These are phyloP conservation scores for Taeniopygia guttata DNA, from an alignment of 2,797 vertebrate species.

Conservation along the genomic window DNA sequence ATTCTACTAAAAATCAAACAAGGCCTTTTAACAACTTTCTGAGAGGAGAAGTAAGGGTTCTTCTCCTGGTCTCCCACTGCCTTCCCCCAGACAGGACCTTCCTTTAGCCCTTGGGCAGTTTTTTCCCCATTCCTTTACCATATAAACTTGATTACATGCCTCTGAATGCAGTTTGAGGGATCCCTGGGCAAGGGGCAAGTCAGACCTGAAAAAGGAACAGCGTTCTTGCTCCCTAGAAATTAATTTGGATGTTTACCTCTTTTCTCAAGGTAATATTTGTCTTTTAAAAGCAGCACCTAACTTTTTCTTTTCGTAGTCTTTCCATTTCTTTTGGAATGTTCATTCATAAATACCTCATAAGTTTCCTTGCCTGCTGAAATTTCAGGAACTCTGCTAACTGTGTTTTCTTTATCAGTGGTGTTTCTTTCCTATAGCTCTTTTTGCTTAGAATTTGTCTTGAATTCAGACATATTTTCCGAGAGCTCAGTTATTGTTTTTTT, in stretches of 20 bases:
- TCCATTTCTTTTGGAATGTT: not conserved
- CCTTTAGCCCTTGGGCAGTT: not conserved
- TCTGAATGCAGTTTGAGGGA: not conserved
- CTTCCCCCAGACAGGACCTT: not conserved
- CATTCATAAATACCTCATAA: not conserved
- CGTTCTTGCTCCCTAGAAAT: not conserved
- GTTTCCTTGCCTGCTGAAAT: slow-evolving; percentile 15
- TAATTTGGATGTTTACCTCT: not conserved
- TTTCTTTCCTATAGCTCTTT: not conserved
- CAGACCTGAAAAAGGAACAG: not conserved
- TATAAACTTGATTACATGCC: not conserved
- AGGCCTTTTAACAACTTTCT: not conserved
- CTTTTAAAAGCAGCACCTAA: not conserved
- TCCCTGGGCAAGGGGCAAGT: not conserved
- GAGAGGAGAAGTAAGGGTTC: not conserved
- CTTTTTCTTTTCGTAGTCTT: not conserved
- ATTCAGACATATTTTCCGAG: not conserved
- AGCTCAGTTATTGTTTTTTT: not conserved
- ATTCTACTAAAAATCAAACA: not conserved
- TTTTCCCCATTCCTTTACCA: not conserved
- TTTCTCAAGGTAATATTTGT: slow-evolving; percentile 11
- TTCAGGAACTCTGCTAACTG: not conserved
- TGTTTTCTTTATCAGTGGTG: not conserved
- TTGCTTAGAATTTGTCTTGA: slow-evolving; percentile 7
- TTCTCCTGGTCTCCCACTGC: not conserved